Evolutionary conservation across 2,797 vertebrate species (phyloP).

Genomic region (Trachurus trachurus): DNA sequence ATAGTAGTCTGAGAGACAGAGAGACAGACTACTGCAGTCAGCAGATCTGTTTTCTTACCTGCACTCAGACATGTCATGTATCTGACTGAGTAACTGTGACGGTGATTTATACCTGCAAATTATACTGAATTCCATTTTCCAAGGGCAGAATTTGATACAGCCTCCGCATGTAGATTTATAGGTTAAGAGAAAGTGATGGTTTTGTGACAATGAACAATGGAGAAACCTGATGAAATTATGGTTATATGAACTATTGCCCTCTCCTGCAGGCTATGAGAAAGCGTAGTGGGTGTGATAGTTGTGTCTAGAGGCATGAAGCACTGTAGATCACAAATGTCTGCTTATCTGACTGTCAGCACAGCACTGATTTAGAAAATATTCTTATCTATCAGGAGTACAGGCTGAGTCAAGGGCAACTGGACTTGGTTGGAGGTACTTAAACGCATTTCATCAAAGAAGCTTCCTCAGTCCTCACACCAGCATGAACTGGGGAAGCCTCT

Average conservation of each 20-base stretch:
- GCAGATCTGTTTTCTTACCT: conserved; percentile 74
- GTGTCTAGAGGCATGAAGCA: conserved; percentile 51
- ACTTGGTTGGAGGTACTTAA: background rate
- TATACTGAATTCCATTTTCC: conserved; percentile 57
- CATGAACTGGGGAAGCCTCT: background rate
- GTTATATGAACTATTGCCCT: conserved; percentile 69
- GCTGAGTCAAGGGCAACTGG: background rate
- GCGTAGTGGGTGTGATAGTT: conserved; percentile 60
- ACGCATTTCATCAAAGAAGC: background rate
- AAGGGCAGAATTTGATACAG: conserved; percentile 65
- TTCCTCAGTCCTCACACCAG: background rate
- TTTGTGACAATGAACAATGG: conserved; percentile 71
- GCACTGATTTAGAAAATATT: conserved; percentile 39
- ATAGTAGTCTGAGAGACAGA: conserved; percentile 53
- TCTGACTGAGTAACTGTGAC: conserved; percentile 69
- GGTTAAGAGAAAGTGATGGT: conserved; percentile 46
- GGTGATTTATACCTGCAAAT: conserved; percentile 75
- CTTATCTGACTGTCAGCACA: conserved; percentile 33
- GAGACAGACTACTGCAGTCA: conserved; percentile 68
- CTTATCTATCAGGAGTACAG: conserved; percentile 8
- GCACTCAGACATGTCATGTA: conserved; percentile 59
- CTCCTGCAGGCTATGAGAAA: conserved; percentile 40
- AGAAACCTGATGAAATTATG: conserved; percentile 70
- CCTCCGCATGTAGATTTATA: conserved; percentile 55
- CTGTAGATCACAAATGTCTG: conserved; percentile 42